Percentiles rank a stretch among this genome's conserved stretches.
phyloP scores from a whole-genome alignment of 2,113 vertebrate species.

The Trogon melanurus region DNA sequence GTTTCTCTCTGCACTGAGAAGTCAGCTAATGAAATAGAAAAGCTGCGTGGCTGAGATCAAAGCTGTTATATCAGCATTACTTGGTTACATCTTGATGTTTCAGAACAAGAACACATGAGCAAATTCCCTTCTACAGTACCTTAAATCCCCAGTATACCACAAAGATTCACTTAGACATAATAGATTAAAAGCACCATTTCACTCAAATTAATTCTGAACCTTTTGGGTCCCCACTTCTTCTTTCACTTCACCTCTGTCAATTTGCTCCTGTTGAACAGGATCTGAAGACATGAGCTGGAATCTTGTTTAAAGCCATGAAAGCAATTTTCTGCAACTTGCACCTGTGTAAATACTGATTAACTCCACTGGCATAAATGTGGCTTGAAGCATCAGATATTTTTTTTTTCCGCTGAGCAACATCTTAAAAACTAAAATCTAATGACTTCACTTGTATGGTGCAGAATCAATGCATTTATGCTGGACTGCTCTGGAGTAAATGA shows the following conservation, averaged over 20 bases:
- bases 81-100: not conserved
- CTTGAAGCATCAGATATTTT: not conserved
- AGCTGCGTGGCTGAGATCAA: not conserved
- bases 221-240: not conserved
- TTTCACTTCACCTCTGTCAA: not conserved
- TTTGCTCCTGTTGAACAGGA: fast-evolving
- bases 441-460: not conserved
- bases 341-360: not conserved
- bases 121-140: not conserved
- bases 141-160: not conserved
- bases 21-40: not conserved
- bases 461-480: not conserved
- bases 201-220: not conserved
- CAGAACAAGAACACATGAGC: not conserved
- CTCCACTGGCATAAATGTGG: not conserved
- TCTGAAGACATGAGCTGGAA: not conserved
- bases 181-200: not conserved
- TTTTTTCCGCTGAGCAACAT: not conserved
- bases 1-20: not conserved
- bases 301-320: not conserved
- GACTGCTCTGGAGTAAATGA: not conserved
- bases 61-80: not conserved
- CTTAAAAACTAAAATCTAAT: not conserved
- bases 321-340: not conserved
- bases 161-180: not conserved